Evolutionary conservation across 2,888 invertebrate species (phyloP), one percentile per base, ranked within the genome.

Genomic region (Scotopteryx bipunctaria): DNA sequence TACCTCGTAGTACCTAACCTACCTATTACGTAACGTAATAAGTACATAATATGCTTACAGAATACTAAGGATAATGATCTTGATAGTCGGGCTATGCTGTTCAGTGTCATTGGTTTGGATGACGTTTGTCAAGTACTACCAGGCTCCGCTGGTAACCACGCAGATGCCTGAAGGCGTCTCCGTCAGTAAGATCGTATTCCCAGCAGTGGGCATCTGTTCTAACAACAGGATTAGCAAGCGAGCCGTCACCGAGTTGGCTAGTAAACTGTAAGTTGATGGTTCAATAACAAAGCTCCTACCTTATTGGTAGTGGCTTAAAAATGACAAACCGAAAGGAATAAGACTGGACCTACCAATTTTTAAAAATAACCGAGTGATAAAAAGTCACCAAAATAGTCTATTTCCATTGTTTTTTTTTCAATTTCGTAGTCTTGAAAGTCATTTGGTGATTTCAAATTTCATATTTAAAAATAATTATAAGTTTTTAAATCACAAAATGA

Each of bases 151-250:
- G 27, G 87, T 85, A 33, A 86, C 84, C 41, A 91, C 85, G 1
- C 91, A 84, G 65, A 73, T 84, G 67, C 90, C 91, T 0, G 86
- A 86, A 42, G 91, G 89, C 2, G 78, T 86, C 0, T 78, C 88
- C 0, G 83, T 91, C 9, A 82, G 74, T 57, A 75, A 78, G 13
- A 89, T 91, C 8, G 83, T 91, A 46, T 91, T 91, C 52, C 91
- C 91, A 14, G 91, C 91, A 0, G 74, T 91, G 1, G 90, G 91
- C 0, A 78, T 91, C 23, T 91, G 91, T 55, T 76, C 87, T 0
- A 87, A 84, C 54, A 91, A 91, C 64, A 82, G 90, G 45, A 89
- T 91, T 14, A 91, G 90, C 57, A 86, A 76, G 57, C 73, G 73
- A 21, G 86, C 87, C 6, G 78, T 80, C 15, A 72, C 67, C 2